Percentiles rank a stretch among this genome's conserved stretches.
phyloP scores from a whole-genome alignment of 2,888 invertebrate species.

The Eulithis testata region DNA sequence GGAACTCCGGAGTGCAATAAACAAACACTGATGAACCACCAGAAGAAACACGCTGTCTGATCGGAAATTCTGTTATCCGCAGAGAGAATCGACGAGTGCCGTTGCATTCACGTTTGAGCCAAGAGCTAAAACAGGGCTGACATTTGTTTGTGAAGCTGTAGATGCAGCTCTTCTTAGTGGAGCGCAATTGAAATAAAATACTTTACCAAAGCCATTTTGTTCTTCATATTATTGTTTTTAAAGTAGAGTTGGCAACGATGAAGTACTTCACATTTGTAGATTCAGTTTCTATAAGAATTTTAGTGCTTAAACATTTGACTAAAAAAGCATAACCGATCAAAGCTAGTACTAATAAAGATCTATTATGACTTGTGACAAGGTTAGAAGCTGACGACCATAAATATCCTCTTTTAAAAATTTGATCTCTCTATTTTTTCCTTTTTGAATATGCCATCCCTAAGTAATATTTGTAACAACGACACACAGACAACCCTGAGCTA shows the following conservation, averaged over 20 bases:
- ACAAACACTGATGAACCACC: conserved; percentile 59
- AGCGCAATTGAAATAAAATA: conserved; percentile 20
- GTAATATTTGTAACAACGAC: neutral
- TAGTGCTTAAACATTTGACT: too few species aligned
- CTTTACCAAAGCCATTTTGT: conserved; percentile 4
- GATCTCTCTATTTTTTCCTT: too few species aligned
- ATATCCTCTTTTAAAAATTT: too few species aligned
- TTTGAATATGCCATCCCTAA: neutral
- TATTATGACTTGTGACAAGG: too few species aligned
- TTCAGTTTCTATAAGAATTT: too few species aligned
- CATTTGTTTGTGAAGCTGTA: conserved; percentile 19
- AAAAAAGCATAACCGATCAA: too few species aligned
- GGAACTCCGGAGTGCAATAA: conserved; percentile 57
- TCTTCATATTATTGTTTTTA: neutral
- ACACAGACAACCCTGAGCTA: conserved; percentile 38
- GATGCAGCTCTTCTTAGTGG: neutral
- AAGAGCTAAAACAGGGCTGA: conserved; percentile 56
- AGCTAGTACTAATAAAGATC: too few species aligned
- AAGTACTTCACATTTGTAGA: too few species aligned
- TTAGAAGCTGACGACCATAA: too few species aligned
- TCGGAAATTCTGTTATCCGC: conserved; percentile 78
- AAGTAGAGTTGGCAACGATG: too few species aligned
- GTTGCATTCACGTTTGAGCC: conserved; percentile 56
- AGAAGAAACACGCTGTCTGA: conserved; percentile 65
- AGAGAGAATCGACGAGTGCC: conserved; percentile 75